phyloP scores from a whole-genome alignment of 2,888 invertebrate genomes.

The Netelia fuscicornis region DNA sequence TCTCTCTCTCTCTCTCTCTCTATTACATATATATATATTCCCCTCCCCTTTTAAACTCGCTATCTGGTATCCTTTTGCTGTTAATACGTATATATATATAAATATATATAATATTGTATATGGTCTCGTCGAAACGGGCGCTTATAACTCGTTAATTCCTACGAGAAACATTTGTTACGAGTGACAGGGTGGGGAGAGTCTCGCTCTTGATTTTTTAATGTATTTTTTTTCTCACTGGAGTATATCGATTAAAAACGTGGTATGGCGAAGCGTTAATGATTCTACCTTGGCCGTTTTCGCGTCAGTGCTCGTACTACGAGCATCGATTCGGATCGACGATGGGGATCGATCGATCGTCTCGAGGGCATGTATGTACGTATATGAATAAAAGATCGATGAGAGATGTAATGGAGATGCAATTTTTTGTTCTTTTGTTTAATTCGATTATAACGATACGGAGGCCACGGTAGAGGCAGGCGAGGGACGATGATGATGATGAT shows the following conservation, averaged over 20 bases:
- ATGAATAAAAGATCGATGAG: conserved; percentile 51
- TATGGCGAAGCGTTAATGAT: conserved; percentile 51
- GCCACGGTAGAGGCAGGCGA: too few species aligned
- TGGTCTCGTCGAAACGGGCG: conserved; percentile 63
- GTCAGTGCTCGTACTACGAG: conserved; percentile 34
- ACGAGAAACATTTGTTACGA: conserved; percentile 71
- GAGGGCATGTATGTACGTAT: not conserved
- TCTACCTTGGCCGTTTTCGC: conserved; percentile 32
- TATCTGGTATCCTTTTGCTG: not conserved
- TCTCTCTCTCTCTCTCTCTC: conserved; percentile 51
- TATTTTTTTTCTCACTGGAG: conserved; percentile 14
- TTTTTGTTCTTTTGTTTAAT: conserved; percentile 17
- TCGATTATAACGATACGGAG: conserved; percentile 1
- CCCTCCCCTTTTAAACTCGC: conserved; percentile 38
- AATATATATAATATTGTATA: conserved; percentile 17
- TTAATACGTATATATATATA: conserved; percentile 19
- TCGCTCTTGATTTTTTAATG: not conserved
- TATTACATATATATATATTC: conserved; percentile 32
- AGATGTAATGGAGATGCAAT: conserved; percentile 23
- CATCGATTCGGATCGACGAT: conserved; percentile 42
- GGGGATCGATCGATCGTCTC: conserved; percentile 55
- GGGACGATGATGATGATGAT: not conserved
- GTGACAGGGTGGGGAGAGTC: conserved; percentile 15
- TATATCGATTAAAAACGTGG: conserved; percentile 51
- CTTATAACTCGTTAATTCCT: conserved; percentile 74